These are phyloP conservation scores for Drosophila subpulchrella DNA, from an alignment of 1,140 invertebrate genomes.

Conservation along the genomic window DNA sequence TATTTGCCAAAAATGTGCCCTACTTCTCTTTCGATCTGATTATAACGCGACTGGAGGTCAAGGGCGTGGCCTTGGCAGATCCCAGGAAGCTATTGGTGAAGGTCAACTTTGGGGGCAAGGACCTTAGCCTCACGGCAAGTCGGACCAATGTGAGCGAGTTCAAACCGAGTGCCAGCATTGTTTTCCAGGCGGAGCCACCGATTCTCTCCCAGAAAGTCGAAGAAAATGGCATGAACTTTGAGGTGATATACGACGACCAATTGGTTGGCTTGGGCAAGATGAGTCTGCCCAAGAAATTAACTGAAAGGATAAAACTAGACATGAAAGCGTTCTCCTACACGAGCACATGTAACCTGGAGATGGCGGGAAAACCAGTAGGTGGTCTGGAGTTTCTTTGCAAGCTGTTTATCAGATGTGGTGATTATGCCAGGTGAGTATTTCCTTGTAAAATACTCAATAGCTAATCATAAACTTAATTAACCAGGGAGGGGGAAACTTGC, in stretches of 20 bases:
- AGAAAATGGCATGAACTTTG: constrained; percentile 11
- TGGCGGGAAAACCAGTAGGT: background rate
- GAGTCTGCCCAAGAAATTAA: constrained; percentile 8
- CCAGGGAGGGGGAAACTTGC: constrained; percentile 20
- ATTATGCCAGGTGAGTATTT: constrained; percentile 27
- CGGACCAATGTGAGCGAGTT: constrained; percentile 12
- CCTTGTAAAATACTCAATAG: no score
- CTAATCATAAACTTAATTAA: background rate
- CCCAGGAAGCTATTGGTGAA: constrained; percentile 17
- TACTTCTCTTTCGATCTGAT: constrained; percentile 26
- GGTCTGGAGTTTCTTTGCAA: constrained; percentile 27
- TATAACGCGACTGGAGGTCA: constrained; percentile 16
- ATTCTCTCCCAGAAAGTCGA: background rate
- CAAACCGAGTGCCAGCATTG: constrained; percentile 9
- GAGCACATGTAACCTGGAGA: constrained; percentile 4
- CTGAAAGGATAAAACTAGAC: background rate
- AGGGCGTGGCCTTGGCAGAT: constrained; percentile 2
- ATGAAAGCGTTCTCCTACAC: constrained; percentile 32
- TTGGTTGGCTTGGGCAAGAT: background rate
- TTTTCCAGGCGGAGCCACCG: constrained; percentile 14
- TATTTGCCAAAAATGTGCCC: constrained; percentile 4
- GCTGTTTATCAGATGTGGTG: constrained; percentile 28
- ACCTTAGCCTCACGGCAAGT: constrained; percentile 4
- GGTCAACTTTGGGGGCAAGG: constrained; percentile 10
- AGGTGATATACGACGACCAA: constrained; percentile 10